A percentile compares a stretch with the other conserved stretches of the same genome.
These are phyloP conservation scores for Percina caprodes DNA, from an alignment of 2,113 vertebrate genomes.

Conservation along the genomic window DNA sequence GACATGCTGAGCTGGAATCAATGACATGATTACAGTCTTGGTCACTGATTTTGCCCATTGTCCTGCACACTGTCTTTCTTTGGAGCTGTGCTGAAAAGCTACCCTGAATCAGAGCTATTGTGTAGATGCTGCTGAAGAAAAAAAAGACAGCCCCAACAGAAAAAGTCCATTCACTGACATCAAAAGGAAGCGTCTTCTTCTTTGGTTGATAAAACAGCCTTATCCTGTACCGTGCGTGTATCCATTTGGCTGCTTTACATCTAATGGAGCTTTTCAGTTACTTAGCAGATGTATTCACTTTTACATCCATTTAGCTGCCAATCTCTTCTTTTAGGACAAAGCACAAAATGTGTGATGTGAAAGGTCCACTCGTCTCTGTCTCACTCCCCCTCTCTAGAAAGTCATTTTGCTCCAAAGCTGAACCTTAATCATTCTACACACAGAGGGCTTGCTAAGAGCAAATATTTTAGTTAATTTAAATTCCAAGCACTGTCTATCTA, in stretches of 20 bases:
- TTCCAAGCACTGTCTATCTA: too few species aligned
- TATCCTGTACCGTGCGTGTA: conserved; percentile 43
- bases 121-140: conserved; percentile 43
- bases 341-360: conserved; percentile 60
- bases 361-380: conserved; percentile 17
- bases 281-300: conserved; percentile 66
- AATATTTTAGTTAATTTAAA: not conserved
- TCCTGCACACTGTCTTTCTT: conserved; percentile 45
- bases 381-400: conserved; percentile 4
- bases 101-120: conserved; percentile 68
- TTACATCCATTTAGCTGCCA: conserved; percentile 66
- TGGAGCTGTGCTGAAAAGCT: conserved; percentile 61
- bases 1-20: conserved; percentile 42
- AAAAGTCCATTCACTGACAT: conserved; percentile 75
- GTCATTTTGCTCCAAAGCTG: not conserved
- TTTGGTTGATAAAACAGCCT: conserved; percentile 67
- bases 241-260: conserved; percentile 73
- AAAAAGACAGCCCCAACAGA: conserved; percentile 58
- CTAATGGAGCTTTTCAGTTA: conserved; percentile 82
- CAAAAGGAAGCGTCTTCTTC: conserved; percentile 67
- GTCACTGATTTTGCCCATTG: conserved; percentile 54
- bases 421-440: not conserved
- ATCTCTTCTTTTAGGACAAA: conserved; percentile 69
- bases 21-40: conserved; percentile 56
- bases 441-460: not conserved